phyloP scores from a whole-genome alignment of 2,113 vertebrate species.

The Hyperoodon ampullatus region DNA sequence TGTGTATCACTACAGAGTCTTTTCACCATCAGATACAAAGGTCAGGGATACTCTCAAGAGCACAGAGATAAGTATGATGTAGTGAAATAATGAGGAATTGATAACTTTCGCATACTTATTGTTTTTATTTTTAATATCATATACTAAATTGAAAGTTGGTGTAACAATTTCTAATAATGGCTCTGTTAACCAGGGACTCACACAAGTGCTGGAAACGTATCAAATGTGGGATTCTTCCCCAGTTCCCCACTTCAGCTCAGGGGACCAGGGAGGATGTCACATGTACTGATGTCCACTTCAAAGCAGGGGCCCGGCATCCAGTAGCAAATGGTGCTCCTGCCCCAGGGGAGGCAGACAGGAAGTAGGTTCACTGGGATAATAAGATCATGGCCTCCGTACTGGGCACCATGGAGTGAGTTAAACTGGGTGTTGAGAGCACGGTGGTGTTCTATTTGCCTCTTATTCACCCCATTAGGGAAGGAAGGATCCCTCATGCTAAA shows the following conservation, averaged over 20 bases:
- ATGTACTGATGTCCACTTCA: not conserved
- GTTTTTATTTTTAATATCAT: not conserved
- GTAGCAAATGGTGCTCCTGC: not conserved
- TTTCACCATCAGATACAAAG: not conserved
- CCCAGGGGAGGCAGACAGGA: not conserved
- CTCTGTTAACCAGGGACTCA: not conserved
- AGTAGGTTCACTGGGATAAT: not conserved
- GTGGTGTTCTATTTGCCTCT: accelerated
- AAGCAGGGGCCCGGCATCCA: not conserved
- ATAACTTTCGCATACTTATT: not conserved
- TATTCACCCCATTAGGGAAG: not conserved
- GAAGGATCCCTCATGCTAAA: not conserved
- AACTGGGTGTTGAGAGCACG: not conserved
- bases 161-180: not conserved
- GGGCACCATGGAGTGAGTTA: not conserved
- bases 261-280: not conserved
- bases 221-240: not conserved
- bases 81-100: not conserved
- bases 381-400: accelerated
- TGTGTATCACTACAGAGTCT: not conserved
- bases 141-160: not conserved
- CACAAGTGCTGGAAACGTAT: not conserved
- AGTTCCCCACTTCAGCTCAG: not conserved
- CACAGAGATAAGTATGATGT: not conserved
- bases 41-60: not conserved